phyloP scores from a whole-genome alignment of 2,888 invertebrate genomes.

The Caenorhabditis zanzibari region DNA sequence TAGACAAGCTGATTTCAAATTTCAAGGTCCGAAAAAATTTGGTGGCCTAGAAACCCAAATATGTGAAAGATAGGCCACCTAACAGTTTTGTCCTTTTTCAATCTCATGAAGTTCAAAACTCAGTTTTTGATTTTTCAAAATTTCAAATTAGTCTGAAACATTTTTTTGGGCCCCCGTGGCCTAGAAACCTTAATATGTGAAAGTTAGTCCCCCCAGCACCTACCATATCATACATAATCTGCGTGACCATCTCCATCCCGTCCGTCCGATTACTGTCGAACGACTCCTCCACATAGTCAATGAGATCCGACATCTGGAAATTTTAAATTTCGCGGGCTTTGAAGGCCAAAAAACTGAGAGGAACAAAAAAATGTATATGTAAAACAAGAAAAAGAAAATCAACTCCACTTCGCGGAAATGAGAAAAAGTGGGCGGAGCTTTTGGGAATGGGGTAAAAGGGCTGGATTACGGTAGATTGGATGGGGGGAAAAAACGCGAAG shows the following conservation, averaged over 20 bases:
- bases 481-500: constrained; percentile 27
- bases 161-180: no score
- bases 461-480: constrained; percentile 41
- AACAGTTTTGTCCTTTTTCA: no score
- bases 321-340: neutral
- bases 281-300: constrained; percentile 28
- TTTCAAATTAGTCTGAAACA: no score
- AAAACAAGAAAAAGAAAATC: constrained; percentile 14
- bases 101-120: no score
- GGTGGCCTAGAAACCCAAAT: neutral
- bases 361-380: neutral
- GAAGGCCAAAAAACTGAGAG: neutral
- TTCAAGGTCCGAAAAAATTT: no score
- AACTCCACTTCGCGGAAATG: no score
- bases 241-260: constrained; percentile 57
- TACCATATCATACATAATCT: constrained; percentile 65
- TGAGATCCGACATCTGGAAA: constrained; percentile 10
- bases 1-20: no score
- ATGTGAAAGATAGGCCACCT: neutral
- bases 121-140: no score
- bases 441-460: constrained; percentile 7
- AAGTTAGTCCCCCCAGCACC: constrained; percentile 12
- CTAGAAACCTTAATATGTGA: neutral
- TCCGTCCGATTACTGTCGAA: constrained; percentile 10
- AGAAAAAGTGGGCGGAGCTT: constrained; percentile 21